Evolutionary conservation across 2,113 vertebrate genomes (phyloP), one percentile per base, ranked within the genome.

Genomic region (Mirza zaza): DNA sequence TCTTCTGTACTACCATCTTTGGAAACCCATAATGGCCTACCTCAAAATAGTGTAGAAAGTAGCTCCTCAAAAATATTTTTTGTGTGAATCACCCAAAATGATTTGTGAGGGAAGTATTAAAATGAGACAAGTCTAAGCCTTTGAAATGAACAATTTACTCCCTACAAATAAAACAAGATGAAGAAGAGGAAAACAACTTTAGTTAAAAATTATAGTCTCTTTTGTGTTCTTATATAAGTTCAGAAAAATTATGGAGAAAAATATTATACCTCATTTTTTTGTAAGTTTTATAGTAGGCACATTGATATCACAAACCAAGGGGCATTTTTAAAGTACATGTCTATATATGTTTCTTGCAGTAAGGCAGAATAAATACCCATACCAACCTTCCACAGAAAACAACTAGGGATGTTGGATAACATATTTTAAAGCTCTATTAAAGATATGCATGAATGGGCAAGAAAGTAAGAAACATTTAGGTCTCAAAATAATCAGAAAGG

Each of bases 401-500:
- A 95, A 88, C 81, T 84, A 67, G 82, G 82, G 94, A 86, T 68
- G n/a, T 27, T 94, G 81, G 63, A 32, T 50, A 90, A 89, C 3
- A 36, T 87, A 85, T 63, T 91, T 91, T 87, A 92, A 70, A 88
- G 90, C n/a, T 68, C 57, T 84, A 52, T 70, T 90, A 65, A 81
- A 86, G 71, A 36, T 76, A 82, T 10, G 34, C 79, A 77, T 86
- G 77, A 93, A 39, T 82, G 73, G 86, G 42, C 27, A 92, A 97
- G 85, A 82, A 80, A 90, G 29, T 76, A 71, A 94, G 59, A 91
- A 95, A 93, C 34, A 52, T 45, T 63, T 85, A 32, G 20, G 25
- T 93, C 68, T 96, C 82, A 89, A 93, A 95, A 95, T 93, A 89
- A 90, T 79, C 65, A 94, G 91, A 81, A 32, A 80, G 87, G 57